Evolutionary conservation across 2,797 vertebrate genomes (phyloP).

Genomic region (Urophycis tenuis): DNA sequence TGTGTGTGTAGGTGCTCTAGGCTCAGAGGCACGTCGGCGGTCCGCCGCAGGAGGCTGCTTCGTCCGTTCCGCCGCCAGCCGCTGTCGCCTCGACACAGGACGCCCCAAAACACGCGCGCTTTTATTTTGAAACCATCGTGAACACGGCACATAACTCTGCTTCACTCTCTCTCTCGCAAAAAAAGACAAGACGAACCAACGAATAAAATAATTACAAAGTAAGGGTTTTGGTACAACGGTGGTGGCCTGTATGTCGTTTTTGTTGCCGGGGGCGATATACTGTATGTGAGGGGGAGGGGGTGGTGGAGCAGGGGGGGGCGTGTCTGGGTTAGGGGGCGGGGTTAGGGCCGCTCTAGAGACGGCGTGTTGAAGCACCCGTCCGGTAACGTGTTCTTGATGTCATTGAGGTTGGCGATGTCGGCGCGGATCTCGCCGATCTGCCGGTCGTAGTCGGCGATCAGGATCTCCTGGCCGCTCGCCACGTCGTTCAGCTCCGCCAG

Average conservation of each 20-base stretch:
- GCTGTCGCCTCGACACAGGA: background rate
- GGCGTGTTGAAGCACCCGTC: slow-evolving; percentile 95
- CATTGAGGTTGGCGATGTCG: slow-evolving; percentile 91
- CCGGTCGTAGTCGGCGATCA: slow-evolving; percentile 83
- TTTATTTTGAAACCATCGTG: background rate
- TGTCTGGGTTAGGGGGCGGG: slow-evolving; percentile 55
- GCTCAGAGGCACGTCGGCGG: background rate
- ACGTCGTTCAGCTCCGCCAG: slow-evolving; percentile 81
- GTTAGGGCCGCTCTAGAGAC: slow-evolving; percentile 86
- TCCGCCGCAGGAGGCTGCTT: background rate
- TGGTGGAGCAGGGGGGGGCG: slow-evolving; percentile 54
- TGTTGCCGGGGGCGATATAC: background rate
- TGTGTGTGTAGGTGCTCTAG: background rate
- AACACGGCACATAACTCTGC: background rate
- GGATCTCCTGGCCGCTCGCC: slow-evolving; percentile 81
- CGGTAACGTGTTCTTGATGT: slow-evolving; percentile 92
- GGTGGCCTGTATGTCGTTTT: slow-evolving; percentile 28
- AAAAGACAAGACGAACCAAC: background rate
- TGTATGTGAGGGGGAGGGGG: slow-evolving; percentile 60
- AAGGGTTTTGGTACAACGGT: slow-evolving; percentile 64
- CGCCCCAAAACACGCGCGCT: background rate
- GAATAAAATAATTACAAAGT: slow-evolving; percentile 27
- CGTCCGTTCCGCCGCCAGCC: background rate
- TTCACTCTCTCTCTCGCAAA: background rate
- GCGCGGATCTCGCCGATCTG: slow-evolving; percentile 88